Percentiles rank a stretch among this genome's conserved stretches.
Conservation (phyloP, 2,113 vertebrate species). For the Gadus chalcogrammus region DNA sequence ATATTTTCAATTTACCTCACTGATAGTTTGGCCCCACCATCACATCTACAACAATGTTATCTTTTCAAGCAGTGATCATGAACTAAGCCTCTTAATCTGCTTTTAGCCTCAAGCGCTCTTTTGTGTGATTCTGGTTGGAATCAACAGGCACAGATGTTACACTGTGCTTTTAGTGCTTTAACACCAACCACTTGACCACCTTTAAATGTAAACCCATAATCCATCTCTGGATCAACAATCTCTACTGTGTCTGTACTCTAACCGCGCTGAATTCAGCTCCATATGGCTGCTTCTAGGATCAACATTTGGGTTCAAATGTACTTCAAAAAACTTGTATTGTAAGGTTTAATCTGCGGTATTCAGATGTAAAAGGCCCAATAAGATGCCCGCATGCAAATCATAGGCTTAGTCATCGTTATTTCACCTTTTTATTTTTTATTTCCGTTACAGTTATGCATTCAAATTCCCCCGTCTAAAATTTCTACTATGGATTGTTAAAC, state of each 20-base stretch:
- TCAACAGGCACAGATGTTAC: slow-evolving; percentile 40
- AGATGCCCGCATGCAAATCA: too few species aligned
- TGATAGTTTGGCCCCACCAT: background rate
- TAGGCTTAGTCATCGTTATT: too few species aligned
- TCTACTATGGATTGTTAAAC: too few species aligned
- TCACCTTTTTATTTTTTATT: too few species aligned
- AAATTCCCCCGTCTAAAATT: too few species aligned
- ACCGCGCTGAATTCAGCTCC: background rate
- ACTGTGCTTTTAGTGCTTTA: slow-evolving; percentile 14
- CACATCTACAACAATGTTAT: slow-evolving; percentile 4
- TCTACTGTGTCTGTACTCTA: too few species aligned
- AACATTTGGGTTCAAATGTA: too few species aligned
- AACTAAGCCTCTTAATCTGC: slow-evolving; percentile 49
- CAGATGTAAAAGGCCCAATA: too few species aligned
- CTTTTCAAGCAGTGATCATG: slow-evolving; percentile 27
- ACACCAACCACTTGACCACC: background rate
- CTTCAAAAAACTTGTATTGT: too few species aligned
- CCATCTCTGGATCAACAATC: background rate
- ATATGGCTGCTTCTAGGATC: background rate
- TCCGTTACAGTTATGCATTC: too few species aligned
- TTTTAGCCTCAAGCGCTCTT: slow-evolving; percentile 42
- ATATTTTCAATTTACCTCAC: background rate
- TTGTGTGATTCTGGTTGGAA: slow-evolving; percentile 28
- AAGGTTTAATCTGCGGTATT: too few species aligned
- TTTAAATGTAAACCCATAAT: slow-evolving; percentile 1